Conservation (phyloP, 2,888 invertebrate genomes). For the Drosophila melanosoma region DNA sequence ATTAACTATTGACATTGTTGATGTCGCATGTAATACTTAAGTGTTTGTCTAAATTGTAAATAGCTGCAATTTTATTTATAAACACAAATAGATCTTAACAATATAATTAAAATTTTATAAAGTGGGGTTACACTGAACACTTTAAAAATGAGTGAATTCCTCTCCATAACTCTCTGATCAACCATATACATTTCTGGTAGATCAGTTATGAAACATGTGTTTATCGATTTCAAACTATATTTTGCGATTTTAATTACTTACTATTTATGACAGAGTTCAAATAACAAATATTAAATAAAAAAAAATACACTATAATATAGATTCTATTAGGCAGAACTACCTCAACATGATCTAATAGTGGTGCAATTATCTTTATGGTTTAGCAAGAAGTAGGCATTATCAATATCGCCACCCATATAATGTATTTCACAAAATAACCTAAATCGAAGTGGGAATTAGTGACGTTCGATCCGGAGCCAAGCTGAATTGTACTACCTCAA, state of each 20-base stretch:
- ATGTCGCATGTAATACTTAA: conserved; percentile 42
- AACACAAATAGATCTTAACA: background rate
- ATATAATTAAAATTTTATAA: background rate
- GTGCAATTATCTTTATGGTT: conserved; percentile 59
- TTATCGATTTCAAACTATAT: background rate
- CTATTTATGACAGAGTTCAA: background rate
- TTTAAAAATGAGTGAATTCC: background rate
- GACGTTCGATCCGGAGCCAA: conserved; percentile 14
- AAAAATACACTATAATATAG: conserved; percentile 5
- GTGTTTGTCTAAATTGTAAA: conserved; percentile 8
- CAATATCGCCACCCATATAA: conserved; percentile 8
- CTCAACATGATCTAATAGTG: conserved; percentile 59
- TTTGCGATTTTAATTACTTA: background rate
- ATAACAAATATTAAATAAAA: background rate
- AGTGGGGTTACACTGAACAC: background rate
- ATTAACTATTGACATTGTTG: conserved; percentile 27
- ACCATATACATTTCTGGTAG: background rate
- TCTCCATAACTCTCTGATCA: background rate
- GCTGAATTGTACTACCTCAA: conserved; percentile 30
- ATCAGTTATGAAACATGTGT: background rate
- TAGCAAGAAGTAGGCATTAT: conserved; percentile 44
- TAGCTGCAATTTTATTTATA: conserved; percentile 9
- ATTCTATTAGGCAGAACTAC: conserved; percentile 41
- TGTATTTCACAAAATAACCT: conserved; percentile 45
- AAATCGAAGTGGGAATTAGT: conserved; percentile 39